Evolutionary conservation across 2,797 vertebrate genomes (phyloP).

Genomic region (Echiichthys vipera): DNA sequence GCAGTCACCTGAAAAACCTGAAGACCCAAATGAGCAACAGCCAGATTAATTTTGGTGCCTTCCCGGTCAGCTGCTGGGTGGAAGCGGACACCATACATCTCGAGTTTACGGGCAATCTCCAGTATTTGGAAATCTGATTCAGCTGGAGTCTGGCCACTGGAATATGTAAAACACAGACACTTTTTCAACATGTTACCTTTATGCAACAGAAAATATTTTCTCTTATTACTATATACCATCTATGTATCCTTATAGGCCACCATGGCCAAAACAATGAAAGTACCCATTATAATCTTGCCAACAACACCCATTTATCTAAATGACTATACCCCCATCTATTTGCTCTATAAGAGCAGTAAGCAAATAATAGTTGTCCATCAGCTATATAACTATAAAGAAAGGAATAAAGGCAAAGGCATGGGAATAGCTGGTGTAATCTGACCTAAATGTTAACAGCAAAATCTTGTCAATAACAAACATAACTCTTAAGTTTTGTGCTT

Average conservation of each 20-base stretch:
- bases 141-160: conserved; percentile 95
- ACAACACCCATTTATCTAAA: background rate
- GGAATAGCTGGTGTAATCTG: no score
- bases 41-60: conserved; percentile 94
- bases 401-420: background rate
- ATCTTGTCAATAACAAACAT: background rate
- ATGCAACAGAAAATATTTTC: background rate
- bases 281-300: background rate
- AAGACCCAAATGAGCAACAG: conserved; percentile 95
- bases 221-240: background rate
- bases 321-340: background rate
- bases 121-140: conserved; percentile 98
- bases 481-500: background rate
- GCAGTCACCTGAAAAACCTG: conserved; percentile 94
- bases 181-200: background rate
- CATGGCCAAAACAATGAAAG: background rate
- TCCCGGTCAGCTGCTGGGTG: conserved; percentile 94
- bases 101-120: conserved; percentile 96
- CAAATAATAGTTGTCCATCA: no score
- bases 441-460: background rate
- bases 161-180: background rate
- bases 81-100: conserved; percentile 96
- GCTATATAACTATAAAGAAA: no score
- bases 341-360: background rate
- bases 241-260: background rate